phyloP scores from a whole-genome alignment of 35 echinoderm and acorn worm species.

The Acanthaster planci region DNA sequence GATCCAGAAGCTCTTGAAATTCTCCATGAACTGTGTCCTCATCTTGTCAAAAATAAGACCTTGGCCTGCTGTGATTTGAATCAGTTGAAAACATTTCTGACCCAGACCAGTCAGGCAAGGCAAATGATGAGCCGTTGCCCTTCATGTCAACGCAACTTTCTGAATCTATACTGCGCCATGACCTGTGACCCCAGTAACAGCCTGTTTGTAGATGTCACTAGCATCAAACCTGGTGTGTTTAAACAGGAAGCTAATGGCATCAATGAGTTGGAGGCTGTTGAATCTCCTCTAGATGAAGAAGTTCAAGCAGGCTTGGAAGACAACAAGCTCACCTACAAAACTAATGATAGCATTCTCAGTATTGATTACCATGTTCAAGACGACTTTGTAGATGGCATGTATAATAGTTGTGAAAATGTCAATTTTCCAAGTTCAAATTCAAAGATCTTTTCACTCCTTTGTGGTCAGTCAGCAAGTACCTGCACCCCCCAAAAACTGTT shows the following conservation, averaged over 20 bases:
- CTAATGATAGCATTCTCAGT: conserved; percentile 41
- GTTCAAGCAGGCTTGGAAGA: background rate
- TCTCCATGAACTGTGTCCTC: conserved; percentile 75
- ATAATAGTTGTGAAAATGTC: conserved; percentile 82
- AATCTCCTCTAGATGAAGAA: background rate
- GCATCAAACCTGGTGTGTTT: background rate
- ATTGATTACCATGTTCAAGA: conserved; percentile 62
- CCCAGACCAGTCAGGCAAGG: conserved; percentile 52
- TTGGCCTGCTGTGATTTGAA: conserved; percentile 70
- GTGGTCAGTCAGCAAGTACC: conserved; percentile 69
- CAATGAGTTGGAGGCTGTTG: too few relatives aligned
- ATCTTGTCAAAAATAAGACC: conserved; percentile 55
- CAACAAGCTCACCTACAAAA: background rate
- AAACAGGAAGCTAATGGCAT: background rate
- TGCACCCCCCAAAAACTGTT: conserved; percentile 79
- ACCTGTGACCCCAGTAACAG: conserved; percentile 83
- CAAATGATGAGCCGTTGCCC: conserved; percentile 82
- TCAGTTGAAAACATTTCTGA: conserved; percentile 61
- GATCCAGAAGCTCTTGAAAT: conserved; percentile 65
- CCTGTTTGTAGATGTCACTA: conserved; percentile 64
- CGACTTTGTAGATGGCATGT: conserved; percentile 77
- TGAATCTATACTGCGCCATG: conserved; percentile 68
- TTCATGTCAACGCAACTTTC: conserved; percentile 86
- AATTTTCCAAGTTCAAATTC: conserved; percentile 84
- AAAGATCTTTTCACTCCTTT: conserved; percentile 75